These are phyloP conservation scores for Aplodontia rufa DNA, from an alignment of 2,113 vertebrate species.

Conservation along the genomic window DNA sequence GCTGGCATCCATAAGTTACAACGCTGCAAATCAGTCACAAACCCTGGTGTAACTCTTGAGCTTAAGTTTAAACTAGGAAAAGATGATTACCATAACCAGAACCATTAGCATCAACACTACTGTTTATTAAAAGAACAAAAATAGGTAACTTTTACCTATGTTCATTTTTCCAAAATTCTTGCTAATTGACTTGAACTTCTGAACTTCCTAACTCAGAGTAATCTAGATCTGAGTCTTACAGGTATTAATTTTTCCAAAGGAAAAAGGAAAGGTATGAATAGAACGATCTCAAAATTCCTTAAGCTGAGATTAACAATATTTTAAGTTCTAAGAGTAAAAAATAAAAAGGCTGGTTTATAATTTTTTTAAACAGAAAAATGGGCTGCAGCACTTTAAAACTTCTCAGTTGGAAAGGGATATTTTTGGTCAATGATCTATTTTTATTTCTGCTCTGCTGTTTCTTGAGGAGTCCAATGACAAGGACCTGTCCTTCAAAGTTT, in stretches of 20 bases:
- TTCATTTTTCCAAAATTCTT: neutral
- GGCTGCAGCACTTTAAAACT: slow-evolving; percentile 79
- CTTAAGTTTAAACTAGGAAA: neutral
- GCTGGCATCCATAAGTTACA: neutral
- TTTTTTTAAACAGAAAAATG: slow-evolving; percentile 71
- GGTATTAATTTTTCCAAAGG: neutral
- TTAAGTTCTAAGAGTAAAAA: slow-evolving; percentile 54
- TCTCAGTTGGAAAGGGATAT: slow-evolving; percentile 83
- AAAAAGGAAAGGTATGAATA: neutral
- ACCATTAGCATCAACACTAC: neutral
- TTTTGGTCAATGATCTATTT: slow-evolving; percentile 87
- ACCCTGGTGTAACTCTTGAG: neutral
- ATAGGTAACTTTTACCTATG: neutral
- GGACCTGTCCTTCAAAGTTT: slow-evolving; percentile 84
- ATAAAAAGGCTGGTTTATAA: slow-evolving; percentile 69
- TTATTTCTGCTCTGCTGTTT: slow-evolving; percentile 85
- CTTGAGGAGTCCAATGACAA: slow-evolving; percentile 83
- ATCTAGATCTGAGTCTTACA: neutral
- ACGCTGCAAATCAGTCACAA: neutral
- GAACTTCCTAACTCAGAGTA: neutral
- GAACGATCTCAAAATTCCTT: neutral
- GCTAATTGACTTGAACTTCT: neutral
- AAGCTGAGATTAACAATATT: neutral
- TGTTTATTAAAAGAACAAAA: slow-evolving; percentile 27
- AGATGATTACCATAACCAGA: neutral